Evolutionary conservation across 2,113 vertebrate genomes (phyloP).

Genomic region (Saguinus imperator): DNA sequence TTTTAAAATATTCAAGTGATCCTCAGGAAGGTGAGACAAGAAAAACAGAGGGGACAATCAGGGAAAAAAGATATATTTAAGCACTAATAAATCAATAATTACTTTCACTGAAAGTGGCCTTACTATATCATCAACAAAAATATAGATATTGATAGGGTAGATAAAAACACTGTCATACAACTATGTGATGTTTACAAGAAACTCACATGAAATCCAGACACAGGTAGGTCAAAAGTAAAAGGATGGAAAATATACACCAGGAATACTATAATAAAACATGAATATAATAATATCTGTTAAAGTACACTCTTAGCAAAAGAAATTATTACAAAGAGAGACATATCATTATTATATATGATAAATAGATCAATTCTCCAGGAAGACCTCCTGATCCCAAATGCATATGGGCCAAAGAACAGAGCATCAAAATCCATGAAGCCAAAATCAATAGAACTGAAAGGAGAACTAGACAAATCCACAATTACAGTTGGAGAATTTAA

Average conservation of each 20-base stretch:
- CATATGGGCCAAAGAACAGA: neutral
- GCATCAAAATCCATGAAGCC: neutral
- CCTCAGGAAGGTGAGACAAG: neutral
- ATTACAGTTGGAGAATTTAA: neutral
- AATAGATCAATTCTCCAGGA: neutral
- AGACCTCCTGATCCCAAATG: neutral
- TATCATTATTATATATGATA: neutral
- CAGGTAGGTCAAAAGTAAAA: neutral
- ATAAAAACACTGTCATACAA: neutral
- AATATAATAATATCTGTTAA: neutral
- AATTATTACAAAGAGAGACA: neutral
- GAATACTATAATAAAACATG: neutral
- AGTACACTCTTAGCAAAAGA: neutral
- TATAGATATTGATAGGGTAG: neutral
- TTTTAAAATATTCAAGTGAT: neutral
- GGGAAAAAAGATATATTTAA: neutral
- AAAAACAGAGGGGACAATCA: neutral
- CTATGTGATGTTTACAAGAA: neutral
- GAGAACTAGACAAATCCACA: neutral
- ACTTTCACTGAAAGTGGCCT: neutral
- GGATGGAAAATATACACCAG: neutral
- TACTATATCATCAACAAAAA: neutral
- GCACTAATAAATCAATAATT: neutral
- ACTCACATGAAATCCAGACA: neutral
- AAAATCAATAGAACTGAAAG: neutral